Base-by-base conservation (phyloP, 2,888 invertebrate genomes). In the Lathronympha strigana region DNA sequence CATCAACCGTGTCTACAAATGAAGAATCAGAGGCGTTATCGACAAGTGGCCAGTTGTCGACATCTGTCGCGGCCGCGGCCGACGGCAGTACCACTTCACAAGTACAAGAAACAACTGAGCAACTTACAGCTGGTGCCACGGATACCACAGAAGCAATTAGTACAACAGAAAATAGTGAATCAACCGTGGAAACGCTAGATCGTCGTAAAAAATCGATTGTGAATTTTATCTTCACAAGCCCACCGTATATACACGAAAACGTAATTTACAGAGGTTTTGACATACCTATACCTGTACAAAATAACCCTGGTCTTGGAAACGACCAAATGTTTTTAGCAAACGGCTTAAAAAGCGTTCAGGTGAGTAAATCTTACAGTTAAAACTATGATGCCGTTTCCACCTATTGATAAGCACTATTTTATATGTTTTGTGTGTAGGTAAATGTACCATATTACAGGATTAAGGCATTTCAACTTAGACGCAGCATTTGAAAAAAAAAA, bases 331-430 rank as follows among this genome's bases (percentile, higher is more conserved):
- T 92, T 72, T 76, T 91, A 60, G 91, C 83, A 2, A 89, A 92
- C 71, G 92, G 92, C 45, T 73, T 90, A 33, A 84, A 82, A 76
- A 88, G 80, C 74, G 84, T 92, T 61, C 87, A 90, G 85, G 91
- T 91, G 54, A 78, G 79, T 73, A 23, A 11, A n/a, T 25, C 17
- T 23, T 19, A 3, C 13, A 21, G 1, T 13, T 43, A 15, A 43
- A 43, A n/a, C n/a, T n/a, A n/a, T n/a, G n/a, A n/a, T n/a, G n/a
- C n/a, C n/a, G n/a, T n/a, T n/a, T n/a, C n/a, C n/a, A n/a, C 13
- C 13, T 13, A 33, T 33, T 33, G 33, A 33, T 33, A 33, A 33
- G 13, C 33, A 6, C 13, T 33, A 33, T 33, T 3, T 11, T 13
- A 33, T 13, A n/a, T n/a, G n/a, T 31, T 31, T 31, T 31, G 31